A percentile compares a stretch with the other conserved stretches of the same genome.
Evolutionary conservation across 2,797 vertebrate species (phyloP).

Genomic region (Merluccius polli): DNA sequence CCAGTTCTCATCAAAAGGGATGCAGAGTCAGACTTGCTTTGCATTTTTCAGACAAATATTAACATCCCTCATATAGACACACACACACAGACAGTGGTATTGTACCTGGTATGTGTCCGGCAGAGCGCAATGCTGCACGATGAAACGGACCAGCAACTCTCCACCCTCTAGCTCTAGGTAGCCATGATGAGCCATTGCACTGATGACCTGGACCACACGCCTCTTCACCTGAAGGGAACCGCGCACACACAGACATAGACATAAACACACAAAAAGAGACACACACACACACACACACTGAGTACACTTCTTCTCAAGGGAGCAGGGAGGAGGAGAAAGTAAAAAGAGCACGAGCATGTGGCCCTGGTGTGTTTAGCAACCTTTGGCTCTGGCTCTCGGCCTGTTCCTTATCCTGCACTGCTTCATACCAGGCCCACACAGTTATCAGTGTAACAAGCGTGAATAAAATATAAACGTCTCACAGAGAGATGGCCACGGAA

Average conservation of each 20-base stretch:
- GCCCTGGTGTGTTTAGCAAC: too few species aligned
- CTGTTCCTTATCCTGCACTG: too few species aligned
- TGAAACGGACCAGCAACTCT: slow-evolving; percentile 81
- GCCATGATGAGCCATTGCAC: slow-evolving; percentile 93
- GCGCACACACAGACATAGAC: neutral
- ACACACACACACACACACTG: neutral
- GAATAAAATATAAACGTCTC: too few species aligned
- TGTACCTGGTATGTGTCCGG: slow-evolving; percentile 68
- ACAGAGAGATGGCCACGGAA: too few species aligned
- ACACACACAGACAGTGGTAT: too few species aligned
- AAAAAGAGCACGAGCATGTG: neutral
- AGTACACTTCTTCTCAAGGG: neutral
- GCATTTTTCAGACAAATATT: neutral
- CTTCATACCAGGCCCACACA: too few species aligned
- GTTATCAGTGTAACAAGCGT: too few species aligned
- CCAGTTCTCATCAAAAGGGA: neutral
- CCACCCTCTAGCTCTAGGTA: slow-evolving; percentile 91
- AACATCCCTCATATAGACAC: neutral
- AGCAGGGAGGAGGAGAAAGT: neutral
- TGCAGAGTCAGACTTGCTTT: neutral
- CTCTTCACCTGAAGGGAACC: slow-evolving; percentile 82
- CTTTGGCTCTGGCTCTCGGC: too few species aligned
- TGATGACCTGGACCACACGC: slow-evolving; percentile 87
- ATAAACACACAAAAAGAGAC: neutral
- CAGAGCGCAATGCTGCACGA: slow-evolving; percentile 87